A percentile compares a stretch with the other conserved stretches of the same genome.
These are phyloP conservation scores for Asarcornis scutulata DNA, from an alignment of 2,113 vertebrate genomes.

Conservation along the genomic window DNA sequence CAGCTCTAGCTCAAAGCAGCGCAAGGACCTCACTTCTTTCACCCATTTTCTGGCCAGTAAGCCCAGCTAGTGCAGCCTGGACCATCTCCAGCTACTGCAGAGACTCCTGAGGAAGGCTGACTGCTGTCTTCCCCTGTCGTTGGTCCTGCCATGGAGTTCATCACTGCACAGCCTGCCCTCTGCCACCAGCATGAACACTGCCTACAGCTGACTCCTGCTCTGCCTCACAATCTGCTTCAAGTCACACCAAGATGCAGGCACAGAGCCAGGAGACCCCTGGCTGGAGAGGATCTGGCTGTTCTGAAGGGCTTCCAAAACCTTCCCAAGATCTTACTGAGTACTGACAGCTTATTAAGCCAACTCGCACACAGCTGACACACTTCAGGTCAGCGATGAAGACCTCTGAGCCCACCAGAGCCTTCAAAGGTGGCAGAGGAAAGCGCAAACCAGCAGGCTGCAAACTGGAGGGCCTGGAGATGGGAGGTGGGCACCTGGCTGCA, in stretches of 20 bases:
- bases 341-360: neutral
- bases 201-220: rapidly evolving
- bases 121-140: too few relatives aligned
- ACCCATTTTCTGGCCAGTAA: neutral
- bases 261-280: neutral
- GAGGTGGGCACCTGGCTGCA: neutral
- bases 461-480: neutral
- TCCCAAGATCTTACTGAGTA: neutral
- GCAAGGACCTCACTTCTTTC: too few relatives aligned
- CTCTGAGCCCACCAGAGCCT: neutral
- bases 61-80: neutral
- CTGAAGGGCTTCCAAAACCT: neutral
- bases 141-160: neutral
- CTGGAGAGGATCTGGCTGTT: neutral
- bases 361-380: neutral
- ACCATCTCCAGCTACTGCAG: neutral
- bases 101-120: neutral
- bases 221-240: rapidly evolving
- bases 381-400: neutral
- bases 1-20: neutral
- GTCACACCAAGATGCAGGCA: neutral
- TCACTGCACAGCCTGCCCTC: neutral
- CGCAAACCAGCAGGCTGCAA: rapidly evolving
- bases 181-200: neutral
- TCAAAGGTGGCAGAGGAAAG: neutral